Percentiles rank a stretch among this genome's conserved stretches.
phyloP scores from a whole-genome alignment of 1,140 invertebrate species.

The Penaeus chinensis region DNA sequence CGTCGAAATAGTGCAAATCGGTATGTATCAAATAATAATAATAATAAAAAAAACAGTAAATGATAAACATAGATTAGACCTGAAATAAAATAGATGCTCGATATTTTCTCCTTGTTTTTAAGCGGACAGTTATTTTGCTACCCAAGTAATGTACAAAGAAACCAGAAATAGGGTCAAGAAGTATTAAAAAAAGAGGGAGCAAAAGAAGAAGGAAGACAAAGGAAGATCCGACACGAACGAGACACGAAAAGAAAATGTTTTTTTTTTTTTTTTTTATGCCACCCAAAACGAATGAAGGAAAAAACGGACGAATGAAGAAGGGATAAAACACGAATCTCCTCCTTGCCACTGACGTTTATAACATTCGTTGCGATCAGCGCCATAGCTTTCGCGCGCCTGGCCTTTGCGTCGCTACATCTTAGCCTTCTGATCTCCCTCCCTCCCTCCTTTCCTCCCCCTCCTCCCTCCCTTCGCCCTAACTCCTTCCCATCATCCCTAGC shows the following conservation, averaged over 20 bases:
- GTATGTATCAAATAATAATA: neutral
- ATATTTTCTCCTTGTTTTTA: too few species aligned
- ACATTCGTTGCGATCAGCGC: too few species aligned
- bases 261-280: neutral
- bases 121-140: too few species aligned
- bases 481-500: neutral
- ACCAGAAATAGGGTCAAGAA: too few species aligned
- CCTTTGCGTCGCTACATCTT: neutral
- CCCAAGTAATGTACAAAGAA: too few species aligned
- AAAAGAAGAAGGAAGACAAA: neutral
- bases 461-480: neutral
- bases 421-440: slow-evolving; percentile 29
- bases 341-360: too few species aligned
- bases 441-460: neutral
- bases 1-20: neutral
- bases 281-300: too few species aligned
- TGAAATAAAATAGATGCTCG: too few species aligned
- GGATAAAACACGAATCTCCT: too few species aligned
- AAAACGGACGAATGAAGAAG: too few species aligned
- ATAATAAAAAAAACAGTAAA: neutral
- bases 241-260: neutral
- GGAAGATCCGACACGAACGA: neutral
- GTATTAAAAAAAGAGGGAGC: neutral
- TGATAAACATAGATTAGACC: too few species aligned
- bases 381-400: too few species aligned